Conservation (phyloP, 2,888 invertebrate genomes). For the Teleiodes luculella region DNA sequence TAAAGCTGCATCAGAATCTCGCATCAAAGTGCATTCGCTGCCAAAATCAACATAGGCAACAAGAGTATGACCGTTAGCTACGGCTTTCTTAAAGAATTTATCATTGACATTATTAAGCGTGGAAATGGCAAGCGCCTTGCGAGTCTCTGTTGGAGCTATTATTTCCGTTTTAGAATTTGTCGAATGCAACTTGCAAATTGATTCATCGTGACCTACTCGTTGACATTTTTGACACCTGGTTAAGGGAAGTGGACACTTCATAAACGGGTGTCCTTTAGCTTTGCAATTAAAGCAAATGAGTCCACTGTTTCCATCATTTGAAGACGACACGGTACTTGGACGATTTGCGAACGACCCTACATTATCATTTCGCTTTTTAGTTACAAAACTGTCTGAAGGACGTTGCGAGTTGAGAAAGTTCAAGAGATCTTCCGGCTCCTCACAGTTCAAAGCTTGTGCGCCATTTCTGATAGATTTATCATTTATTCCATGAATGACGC, state of each 20-base stretch:
- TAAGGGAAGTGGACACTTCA: conserved; percentile 11
- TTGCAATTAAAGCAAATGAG: conserved; percentile 13
- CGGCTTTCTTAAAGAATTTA: not conserved
- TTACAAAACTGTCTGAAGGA: not conserved
- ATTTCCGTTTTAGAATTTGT: too few relatives aligned
- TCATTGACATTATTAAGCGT: not conserved
- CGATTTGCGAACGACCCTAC: not conserved
- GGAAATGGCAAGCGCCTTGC: not conserved
- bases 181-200: too few relatives aligned
- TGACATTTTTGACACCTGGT: conserved; percentile 8
- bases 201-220: conserved; percentile 10
- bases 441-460: conserved; percentile 21
- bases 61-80: too few relatives aligned
- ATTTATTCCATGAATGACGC: conserved; percentile 24
- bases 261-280: conserved; percentile 11
- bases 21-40: conserved; percentile 18
- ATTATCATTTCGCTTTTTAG: not conserved
- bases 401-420: conserved; percentile 16
- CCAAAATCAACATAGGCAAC: conserved; percentile 22
- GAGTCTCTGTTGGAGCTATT: too few relatives aligned
- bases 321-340: not conserved
- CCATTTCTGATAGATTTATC: conserved; percentile 22
- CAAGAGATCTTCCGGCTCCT: conserved; percentile 23
- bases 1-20: not conserved
- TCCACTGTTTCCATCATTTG: not conserved